phyloP scores from a whole-genome alignment of 2,888 invertebrate genomes.

The Falcaria lacertinaria region DNA sequence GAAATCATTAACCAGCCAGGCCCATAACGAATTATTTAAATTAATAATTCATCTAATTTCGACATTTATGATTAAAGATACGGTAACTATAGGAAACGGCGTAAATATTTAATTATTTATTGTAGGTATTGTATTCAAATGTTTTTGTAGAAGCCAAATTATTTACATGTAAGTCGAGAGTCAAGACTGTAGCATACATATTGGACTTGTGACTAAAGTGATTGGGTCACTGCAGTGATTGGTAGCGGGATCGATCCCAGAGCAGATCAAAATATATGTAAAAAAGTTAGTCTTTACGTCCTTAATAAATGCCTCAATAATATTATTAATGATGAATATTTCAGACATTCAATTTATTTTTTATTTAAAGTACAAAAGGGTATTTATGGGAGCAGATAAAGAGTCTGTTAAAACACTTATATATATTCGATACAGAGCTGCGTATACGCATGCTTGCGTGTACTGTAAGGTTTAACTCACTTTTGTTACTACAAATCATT shows the following conservation, averaged over 20 bases:
- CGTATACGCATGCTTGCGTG: conserved; percentile 13
- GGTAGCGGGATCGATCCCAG: no score
- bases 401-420: background rate
- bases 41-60: background rate
- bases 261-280: no score
- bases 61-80: background rate
- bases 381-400: background rate
- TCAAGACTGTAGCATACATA: no score
- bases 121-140: no score
- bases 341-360: no score
- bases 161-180: no score
- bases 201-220: no score
- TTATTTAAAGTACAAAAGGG: background rate
- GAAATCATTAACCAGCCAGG: conserved; percentile 1
- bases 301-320: no score
- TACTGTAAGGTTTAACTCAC: conserved; percentile 32
- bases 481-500: conserved; percentile 47
- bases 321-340: no score
- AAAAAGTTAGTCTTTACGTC: no score
- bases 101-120: background rate
- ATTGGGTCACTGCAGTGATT: no score
- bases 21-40: background rate
- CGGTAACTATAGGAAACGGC: background rate
- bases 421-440: background rate
- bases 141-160: no score